phyloP scores from a whole-genome alignment of 1,140 invertebrate genomes.

The Nephila pilipes region DNA sequence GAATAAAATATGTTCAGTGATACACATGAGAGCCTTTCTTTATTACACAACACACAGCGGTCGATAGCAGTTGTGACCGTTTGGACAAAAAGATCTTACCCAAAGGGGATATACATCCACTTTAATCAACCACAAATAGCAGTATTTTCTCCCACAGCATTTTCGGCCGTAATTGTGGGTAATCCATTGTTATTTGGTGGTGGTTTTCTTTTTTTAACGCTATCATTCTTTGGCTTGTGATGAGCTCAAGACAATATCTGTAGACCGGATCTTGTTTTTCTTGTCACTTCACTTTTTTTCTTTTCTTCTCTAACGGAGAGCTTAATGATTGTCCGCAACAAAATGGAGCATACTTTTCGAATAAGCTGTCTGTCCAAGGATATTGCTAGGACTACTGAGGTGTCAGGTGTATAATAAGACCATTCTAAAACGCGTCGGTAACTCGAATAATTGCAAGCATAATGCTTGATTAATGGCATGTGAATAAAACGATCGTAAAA shows the following conservation, averaged over 20 bases:
- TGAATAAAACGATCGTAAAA: background rate
- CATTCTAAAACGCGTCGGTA: constrained; percentile 13
- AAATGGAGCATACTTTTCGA: background rate
- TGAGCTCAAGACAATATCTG: constrained; percentile 48
- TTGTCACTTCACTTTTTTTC: constrained; percentile 44
- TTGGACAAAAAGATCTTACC: constrained; percentile 28
- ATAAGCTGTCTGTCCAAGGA: constrained; percentile 1
- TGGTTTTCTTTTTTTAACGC: constrained; percentile 26
- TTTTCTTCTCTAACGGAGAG: background rate
- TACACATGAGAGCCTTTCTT: background rate
- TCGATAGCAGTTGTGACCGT: constrained; percentile 10
- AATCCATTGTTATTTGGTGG: constrained; percentile 60
- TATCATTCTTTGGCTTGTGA: constrained; percentile 34
- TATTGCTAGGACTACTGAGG: background rate
- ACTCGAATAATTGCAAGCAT: constrained; percentile 28
- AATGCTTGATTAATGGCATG: background rate
- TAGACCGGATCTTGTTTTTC: constrained; percentile 55
- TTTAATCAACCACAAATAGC: constrained; percentile 56
- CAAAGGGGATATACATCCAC: constrained; percentile 15
- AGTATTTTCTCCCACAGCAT: constrained; percentile 34
- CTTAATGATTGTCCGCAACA: background rate
- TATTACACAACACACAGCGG: background rate
- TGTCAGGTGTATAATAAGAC: constrained; percentile 2
- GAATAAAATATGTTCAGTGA: constrained; percentile 40
- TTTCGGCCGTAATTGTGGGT: constrained; percentile 53